Evolutionary conservation across 1,140 invertebrate genomes (phyloP).

Genomic region (Sycobia sp.): DNA sequence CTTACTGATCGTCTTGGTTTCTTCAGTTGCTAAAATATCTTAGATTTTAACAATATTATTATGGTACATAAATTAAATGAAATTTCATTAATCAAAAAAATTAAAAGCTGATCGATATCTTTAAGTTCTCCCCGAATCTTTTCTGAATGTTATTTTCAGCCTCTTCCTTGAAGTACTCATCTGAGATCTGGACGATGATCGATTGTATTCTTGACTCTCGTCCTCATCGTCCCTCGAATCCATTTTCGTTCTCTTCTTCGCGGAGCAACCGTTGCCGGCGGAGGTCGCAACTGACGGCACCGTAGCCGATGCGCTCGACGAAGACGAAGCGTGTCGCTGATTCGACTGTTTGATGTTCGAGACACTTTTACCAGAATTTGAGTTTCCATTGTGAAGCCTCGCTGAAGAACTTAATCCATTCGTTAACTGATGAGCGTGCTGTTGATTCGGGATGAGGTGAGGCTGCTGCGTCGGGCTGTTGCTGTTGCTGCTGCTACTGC

Average conservation of each 20-base stretch:
- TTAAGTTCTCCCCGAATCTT: slow-evolving; percentile 28
- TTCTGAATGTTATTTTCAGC: slow-evolving; percentile 35
- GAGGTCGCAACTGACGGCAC: background rate
- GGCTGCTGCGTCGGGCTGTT: too few relatives aligned
- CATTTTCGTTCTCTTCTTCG: slow-evolving; percentile 15
- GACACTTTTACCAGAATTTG: background rate
- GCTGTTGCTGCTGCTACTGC: too few relatives aligned
- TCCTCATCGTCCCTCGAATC: slow-evolving; percentile 29
- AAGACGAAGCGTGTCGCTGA: slow-evolving; percentile 28
- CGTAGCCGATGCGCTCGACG: background rate
- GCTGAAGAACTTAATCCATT: background rate
- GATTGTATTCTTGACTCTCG: slow-evolving; percentile 25
- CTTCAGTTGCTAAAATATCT: too few relatives aligned
- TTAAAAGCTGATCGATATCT: too few relatives aligned
- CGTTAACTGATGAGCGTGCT: background rate
- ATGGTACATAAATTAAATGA: too few relatives aligned
- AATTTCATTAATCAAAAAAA: too few relatives aligned
- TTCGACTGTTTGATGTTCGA: background rate
- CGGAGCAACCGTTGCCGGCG: background rate
- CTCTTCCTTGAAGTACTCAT: slow-evolving; percentile 34
- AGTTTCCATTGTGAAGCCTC: slow-evolving; percentile 15
- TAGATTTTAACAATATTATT: too few relatives aligned
- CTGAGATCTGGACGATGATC: background rate
- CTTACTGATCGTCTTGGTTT: too few relatives aligned
- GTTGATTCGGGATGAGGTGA: background rate